Evolutionary conservation across 1,140 invertebrate species (phyloP), one percentile per base, ranked within the genome.

Genomic region (Diachasma alloeum): DNA sequence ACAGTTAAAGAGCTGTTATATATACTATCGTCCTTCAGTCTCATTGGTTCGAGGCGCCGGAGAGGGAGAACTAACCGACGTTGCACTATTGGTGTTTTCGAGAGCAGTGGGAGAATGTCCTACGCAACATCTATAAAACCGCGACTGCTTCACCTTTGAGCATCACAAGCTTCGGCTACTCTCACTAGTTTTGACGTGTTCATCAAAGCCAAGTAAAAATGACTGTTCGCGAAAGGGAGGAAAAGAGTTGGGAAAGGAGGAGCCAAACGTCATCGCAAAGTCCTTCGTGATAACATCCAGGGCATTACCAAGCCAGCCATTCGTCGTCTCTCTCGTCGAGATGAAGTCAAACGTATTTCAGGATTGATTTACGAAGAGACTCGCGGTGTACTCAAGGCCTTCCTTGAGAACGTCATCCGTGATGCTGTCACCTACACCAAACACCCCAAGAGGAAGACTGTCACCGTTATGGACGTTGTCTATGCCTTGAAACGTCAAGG

Each of bases 221-320:
- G 59, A 66, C 59, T 66, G 59, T 24, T 36, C 59, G 59, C 31
- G 59, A 31, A 66, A 66, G 15, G 59, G 59, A 66, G 59, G 59
- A 1, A 66, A 66, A 5, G 59, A 24, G 31, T 31, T 66, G 8
- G 59, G 59, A 66, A 66, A 66, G 59, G 59, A 66, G 59, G 59
- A 66, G 59, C 59, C 10, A 66, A 66, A 13, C 59, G 59, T 13
- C 59, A 66, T 66, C 59, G 59, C 13, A 66, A 66, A 31, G 59
- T 59, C 2, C 24, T 59, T 10, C 53, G 53, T 59, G 53, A 59
- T 19, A 59, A 59, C 17, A 59, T 59, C 53, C 53, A 59, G 24
- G 53, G 53, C 5, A 59, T 59, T n/a, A 59, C 53, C 53, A 59
- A 59, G 17, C 53, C 53, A 59, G 53, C 53, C 6, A 59, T 59